A percentile compares a stretch with the other conserved stretches of the same genome.
Conservation (phyloP, 2,797 vertebrate species). For the Lutra lutra region DNA sequence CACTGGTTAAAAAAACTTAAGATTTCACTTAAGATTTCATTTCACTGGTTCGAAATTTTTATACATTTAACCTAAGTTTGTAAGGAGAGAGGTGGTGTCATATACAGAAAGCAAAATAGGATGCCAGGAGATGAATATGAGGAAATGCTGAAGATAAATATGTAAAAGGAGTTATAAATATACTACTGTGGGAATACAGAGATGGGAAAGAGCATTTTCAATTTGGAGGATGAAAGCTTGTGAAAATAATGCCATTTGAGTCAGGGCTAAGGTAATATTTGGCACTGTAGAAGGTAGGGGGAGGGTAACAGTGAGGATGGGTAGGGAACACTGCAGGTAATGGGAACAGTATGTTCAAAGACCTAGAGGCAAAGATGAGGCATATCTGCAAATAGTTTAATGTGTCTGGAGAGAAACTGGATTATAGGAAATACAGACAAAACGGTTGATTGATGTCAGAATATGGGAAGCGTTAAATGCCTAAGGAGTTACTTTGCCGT, state of each 20-base stretch:
- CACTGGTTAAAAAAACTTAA: neutral
- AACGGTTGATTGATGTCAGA: neutral
- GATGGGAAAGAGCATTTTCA: neutral
- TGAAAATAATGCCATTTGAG: neutral
- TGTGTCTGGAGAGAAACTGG: neutral
- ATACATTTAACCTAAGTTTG: neutral
- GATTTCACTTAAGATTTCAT: no score
- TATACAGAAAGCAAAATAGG: neutral
- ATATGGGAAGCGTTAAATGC: slow-evolving; percentile 4
- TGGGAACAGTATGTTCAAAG: neutral
- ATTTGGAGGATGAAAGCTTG: neutral
- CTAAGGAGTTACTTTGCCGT: neutral
- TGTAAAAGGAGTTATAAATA: neutral
- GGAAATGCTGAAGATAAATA: neutral
- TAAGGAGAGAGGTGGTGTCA: neutral
- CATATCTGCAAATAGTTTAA: neutral
- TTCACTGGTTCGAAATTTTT: neutral
- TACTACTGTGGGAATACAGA: neutral
- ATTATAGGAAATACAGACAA: neutral
- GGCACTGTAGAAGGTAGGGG: neutral
- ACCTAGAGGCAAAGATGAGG: neutral
- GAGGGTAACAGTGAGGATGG: neutral
- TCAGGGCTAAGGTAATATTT: neutral
- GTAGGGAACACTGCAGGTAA: neutral
- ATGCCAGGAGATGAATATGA: neutral